phyloP scores from a whole-genome alignment of 2,113 vertebrate genomes.

The Tilapia sparmanii region DNA sequence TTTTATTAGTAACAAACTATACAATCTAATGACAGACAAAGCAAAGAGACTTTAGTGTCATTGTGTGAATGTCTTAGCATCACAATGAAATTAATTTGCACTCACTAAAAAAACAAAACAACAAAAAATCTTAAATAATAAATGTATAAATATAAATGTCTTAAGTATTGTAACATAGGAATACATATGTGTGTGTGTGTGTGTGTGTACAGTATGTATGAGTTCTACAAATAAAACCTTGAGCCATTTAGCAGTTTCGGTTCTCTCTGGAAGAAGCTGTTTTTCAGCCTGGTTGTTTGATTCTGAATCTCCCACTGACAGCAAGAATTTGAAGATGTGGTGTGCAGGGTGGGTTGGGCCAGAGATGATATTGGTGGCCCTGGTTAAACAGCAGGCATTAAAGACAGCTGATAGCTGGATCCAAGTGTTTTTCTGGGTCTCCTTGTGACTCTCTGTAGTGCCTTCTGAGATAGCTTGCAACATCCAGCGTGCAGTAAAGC shows the following conservation, averaged over 20 bases:
- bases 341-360: not conserved
- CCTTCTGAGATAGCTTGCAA: not conserved
- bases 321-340: not conserved
- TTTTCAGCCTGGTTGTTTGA: not conserved
- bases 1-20: not conserved
- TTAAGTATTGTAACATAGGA: not conserved
- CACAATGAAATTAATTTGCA: not conserved
- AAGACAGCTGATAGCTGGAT: not conserved
- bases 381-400: not conserved
- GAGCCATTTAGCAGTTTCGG: not conserved
- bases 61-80: not conserved
- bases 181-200: not conserved
- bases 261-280: not conserved
- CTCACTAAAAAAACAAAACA: not conserved
- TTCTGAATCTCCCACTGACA: not conserved
- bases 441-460: not conserved
- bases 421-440: not conserved
- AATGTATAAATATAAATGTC: not conserved
- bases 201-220: not conserved
- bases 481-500: not conserved
- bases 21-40: not conserved
- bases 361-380: not conserved
- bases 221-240: not conserved
- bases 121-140: not conserved
- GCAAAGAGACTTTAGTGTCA: not conserved